Base-by-base conservation (phyloP, 1,140 invertebrate species). In the Aphelenchoides fujianensis region DNA sequence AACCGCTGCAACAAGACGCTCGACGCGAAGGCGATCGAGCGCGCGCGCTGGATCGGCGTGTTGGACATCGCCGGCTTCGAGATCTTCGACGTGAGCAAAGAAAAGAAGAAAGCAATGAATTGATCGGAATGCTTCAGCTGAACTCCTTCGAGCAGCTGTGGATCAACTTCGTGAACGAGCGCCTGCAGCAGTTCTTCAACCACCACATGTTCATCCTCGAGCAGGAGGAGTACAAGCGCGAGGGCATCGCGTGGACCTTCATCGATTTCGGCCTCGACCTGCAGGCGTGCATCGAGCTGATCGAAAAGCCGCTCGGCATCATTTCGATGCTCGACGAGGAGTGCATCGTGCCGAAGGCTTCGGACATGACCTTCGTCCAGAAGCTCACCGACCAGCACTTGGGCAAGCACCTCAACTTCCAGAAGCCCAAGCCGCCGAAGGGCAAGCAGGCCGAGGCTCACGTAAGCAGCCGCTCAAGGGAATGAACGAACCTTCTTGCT, bases 121-220 rank as follows among this genome's bases (percentile, higher is more conserved):
- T 69, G 63, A n/a, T 23, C 12, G n/a, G 19, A 16, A 1, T 19
- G 7, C 41, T n/a, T 78, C n/a, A n/a, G n/a, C 96, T 88, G 90
- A 98, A 98, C 90, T 92, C 93, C 88, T 98, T 98, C 89, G 95
- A 98, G 89, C 96, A 98, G 88, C 90, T 98, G 86, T 98, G 95
- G 89, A 98, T 98, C 91, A 98, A 98, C 90, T 98, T 97, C 89
- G 97, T 96, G 87, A 98, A 98, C 88, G 95, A 98, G 89, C 95
- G 96, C 88, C 90, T 98, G 80, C 95, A 98, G 89, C 95, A 98
- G 88, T 98, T 98, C 90, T 98, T 98, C 93, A 98, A 98, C 89
- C 95, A 98, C 87, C 82, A 84, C 95, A 98, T 89, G 95, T 98
- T 98, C 88, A 94, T 98, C 80, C 89, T 98, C 85, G 95, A 98